phyloP scores from a whole-genome alignment of 1,140 invertebrate species.

The Nilaparvata lugens region DNA sequence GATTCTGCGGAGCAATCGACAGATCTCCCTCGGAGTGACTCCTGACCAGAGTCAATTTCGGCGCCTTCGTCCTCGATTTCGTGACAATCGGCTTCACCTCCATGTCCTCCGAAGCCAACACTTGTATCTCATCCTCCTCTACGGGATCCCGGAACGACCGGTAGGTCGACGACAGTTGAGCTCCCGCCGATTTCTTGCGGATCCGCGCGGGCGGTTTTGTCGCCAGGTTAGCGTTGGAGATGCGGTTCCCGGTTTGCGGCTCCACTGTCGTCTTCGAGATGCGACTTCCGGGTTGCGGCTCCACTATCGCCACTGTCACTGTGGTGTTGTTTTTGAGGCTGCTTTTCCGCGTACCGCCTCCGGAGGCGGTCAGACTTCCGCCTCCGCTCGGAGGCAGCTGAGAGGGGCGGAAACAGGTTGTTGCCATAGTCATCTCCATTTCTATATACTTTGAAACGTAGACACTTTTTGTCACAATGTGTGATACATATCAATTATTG shows the following conservation, averaged over 20 bases:
- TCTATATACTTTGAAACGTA: no score
- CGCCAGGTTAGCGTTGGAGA: neutral
- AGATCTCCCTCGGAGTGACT: constrained; percentile 40
- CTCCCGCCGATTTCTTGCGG: neutral
- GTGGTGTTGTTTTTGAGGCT: neutral
- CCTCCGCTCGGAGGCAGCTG: constrained; percentile 35
- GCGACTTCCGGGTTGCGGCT: neutral
- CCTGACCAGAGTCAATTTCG: constrained; percentile 36
- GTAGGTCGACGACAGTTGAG: constrained; percentile 37
- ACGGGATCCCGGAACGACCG: constrained; percentile 42
- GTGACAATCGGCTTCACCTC: constrained; percentile 15
- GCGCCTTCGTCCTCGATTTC: constrained; percentile 33
- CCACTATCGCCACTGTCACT: constrained; percentile 9
- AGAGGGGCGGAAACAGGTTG: constrained; percentile 37
- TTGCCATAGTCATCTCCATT: constrained; percentile 35
- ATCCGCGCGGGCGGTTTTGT: neutral
- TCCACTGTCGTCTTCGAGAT: neutral
- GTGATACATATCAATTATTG: no score
- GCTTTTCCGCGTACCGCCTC: constrained; percentile 31
- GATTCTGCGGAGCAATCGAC: constrained; percentile 23
- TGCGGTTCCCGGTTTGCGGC: neutral
- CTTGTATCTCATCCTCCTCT: constrained; percentile 36
- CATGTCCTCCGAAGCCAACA: constrained; percentile 39
- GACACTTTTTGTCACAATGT: no score
- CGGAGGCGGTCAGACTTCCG: constrained; percentile 25